Percentiles rank a stretch among this genome's conserved stretches.
Conservation (phyloP, 2,888 invertebrate species). For the Eilema depressum region DNA sequence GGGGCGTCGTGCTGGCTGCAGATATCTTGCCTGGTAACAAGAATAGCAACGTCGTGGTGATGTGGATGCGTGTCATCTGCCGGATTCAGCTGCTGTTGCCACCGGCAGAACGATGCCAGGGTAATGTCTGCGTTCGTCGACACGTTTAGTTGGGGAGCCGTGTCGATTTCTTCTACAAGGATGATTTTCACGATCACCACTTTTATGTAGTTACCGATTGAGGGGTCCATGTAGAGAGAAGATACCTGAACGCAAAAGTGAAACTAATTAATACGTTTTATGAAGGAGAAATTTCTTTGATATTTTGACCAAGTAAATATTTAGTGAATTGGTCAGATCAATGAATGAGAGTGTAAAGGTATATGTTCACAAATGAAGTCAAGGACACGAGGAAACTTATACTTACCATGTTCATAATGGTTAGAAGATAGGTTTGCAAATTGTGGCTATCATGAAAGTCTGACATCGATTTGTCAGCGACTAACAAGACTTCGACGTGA, state of each 20-base stretch:
- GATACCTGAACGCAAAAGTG: slow-evolving; percentile 85
- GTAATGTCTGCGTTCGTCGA: slow-evolving; percentile 94
- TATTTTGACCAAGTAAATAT: background rate
- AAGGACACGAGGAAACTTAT: background rate
- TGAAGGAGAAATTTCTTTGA: background rate
- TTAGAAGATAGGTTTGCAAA: slow-evolving; percentile 94
- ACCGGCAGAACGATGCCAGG: slow-evolving; percentile 94
- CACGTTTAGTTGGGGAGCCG: slow-evolving; percentile 89
- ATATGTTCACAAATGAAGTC: background rate
- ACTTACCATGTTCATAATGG: slow-evolving; percentile 96
- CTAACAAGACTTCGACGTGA: slow-evolving; percentile 94
- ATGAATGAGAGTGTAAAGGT: background rate
- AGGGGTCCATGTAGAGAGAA: slow-evolving; percentile 94
- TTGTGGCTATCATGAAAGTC: slow-evolving; percentile 94
- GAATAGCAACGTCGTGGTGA: slow-evolving; percentile 96
- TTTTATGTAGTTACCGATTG: slow-evolving; percentile 96
- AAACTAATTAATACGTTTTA: background rate
- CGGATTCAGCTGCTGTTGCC: slow-evolving; percentile 93
- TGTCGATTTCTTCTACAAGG: slow-evolving; percentile 89
- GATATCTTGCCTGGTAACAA: slow-evolving; percentile 93
- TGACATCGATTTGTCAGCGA: slow-evolving; percentile 95
- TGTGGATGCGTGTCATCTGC: slow-evolving; percentile 93
- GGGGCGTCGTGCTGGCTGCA: slow-evolving; percentile 88
- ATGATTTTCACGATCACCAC: slow-evolving; percentile 95
- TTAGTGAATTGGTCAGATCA: background rate